Evolutionary conservation across 1,140 invertebrate genomes (phyloP).

Genomic region (Drosophila bifasciata): DNA sequence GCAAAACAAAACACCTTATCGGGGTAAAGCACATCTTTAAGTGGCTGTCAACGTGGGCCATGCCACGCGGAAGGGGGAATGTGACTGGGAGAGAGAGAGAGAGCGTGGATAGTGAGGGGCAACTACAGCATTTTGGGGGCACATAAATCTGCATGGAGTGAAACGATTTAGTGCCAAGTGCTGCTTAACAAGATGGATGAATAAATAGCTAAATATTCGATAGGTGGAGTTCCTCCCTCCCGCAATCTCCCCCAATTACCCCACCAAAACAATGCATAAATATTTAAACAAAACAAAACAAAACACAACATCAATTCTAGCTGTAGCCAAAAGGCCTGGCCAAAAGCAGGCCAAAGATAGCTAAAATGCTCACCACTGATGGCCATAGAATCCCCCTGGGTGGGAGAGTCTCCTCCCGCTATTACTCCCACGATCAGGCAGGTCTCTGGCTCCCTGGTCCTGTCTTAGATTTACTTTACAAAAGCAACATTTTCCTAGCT

Average conservation of each 20-base stretch:
- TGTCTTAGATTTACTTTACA: conserved; percentile 69
- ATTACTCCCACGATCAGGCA: conserved; percentile 42
- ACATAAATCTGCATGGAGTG: conserved; percentile 54
- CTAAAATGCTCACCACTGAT: too few relatives aligned
- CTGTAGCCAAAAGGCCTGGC: too few relatives aligned
- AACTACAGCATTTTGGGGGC: conserved; percentile 48
- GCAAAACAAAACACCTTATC: conserved; percentile 80
- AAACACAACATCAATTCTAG: too few relatives aligned
- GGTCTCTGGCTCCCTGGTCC: conserved; percentile 18
- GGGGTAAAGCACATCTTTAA: conserved; percentile 75
- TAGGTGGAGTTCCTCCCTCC: conserved; percentile 10
- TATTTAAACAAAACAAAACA: too few relatives aligned
- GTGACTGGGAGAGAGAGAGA: too few relatives aligned
- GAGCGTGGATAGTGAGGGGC: conserved; percentile 16
- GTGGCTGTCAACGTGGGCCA: conserved; percentile 70
- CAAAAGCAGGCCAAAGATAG: too few relatives aligned
- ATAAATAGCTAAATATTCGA: conserved; percentile 44
- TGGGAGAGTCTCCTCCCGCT: conserved; percentile 26
- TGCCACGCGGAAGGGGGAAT: background rate
- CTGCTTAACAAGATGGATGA: conserved; percentile 22
- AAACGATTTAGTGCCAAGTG: conserved; percentile 37
- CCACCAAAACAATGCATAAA: too few relatives aligned
- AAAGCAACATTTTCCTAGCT: conserved; percentile 77
- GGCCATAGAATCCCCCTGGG: too few relatives aligned
- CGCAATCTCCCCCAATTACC: too few relatives aligned